Evolutionary conservation across 1,140 invertebrate genomes (phyloP), one percentile per base, ranked within the genome.

Genomic region (Trichogramma pretiosum): DNA sequence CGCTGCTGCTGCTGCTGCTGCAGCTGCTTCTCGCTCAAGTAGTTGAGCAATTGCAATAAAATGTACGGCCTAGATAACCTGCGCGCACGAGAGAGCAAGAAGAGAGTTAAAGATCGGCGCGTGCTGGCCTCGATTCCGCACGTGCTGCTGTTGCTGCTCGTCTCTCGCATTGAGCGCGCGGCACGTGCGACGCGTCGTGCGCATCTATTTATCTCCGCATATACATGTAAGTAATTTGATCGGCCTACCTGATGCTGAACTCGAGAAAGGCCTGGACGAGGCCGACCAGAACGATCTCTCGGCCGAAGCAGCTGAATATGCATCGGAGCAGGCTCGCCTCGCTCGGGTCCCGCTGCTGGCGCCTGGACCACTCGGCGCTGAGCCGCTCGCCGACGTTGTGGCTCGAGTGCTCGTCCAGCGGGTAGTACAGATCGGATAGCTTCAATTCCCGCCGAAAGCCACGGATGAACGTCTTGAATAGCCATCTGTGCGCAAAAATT

Each of bases 51-150:
- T 35, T 74, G 74, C 22, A 83, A 85, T 53, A 90, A 71, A 59
- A 82, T 79, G 47, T 88, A 63, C 9, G 86, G 85, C 57, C 86
- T 81, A 34, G 73, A 76, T 55, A 87, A 76, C 64, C 85, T 89
- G 65, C 7, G 24, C 5, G 24, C 11, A 11, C 24, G 24, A 28
- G 24, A n/a, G n/a, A n/a, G n/a, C n/a, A n/a, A n/a, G n/a, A n/a
- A n/a, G n/a, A n/a, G n/a, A n/a, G n/a, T n/a, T n/a, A n/a, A n/a
- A n/a, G n/a, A n/a, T n/a, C n/a, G n/a, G n/a, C n/a, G n/a, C n/a
- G n/a, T n/a, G n/a, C n/a, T n/a, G n/a, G n/a, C n/a, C n/a, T n/a
- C n/a, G n/a, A n/a, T n/a, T n/a, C 24, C 24, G 24, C 24, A 11
- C 24, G 24, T 7, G 24, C 24, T 11, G 24, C 24, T 28, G 24